These are phyloP conservation scores for Oscheius sp. DNA, from an alignment of 2,888 invertebrate genomes.

Conservation along the genomic window DNA sequence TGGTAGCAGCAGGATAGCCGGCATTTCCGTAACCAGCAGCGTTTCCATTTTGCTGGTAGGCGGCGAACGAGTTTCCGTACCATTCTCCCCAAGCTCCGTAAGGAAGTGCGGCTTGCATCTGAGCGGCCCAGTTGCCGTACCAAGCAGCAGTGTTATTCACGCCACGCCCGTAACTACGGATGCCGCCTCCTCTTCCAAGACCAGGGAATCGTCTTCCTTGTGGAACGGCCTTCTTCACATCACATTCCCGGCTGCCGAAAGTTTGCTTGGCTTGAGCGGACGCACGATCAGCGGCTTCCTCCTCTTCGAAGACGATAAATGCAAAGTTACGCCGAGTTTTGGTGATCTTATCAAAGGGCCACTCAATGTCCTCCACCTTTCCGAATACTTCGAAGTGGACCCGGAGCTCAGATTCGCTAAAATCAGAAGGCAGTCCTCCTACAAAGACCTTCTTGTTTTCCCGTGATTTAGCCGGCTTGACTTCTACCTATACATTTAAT, in stretches of 20 bases:
- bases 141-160: slow-evolving; percentile 50
- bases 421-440: slow-evolving; percentile 73
- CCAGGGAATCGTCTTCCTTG: slow-evolving; percentile 64
- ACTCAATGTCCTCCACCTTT: slow-evolving; percentile 73
- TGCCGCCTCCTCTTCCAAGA: slow-evolving; percentile 44
- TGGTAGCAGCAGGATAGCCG: slow-evolving; percentile 34
- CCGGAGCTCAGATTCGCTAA: slow-evolving; percentile 70
- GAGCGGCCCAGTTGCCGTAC: slow-evolving; percentile 47
- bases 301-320: slow-evolving; percentile 73
- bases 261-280: slow-evolving; percentile 68
- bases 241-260: slow-evolving; percentile 73
- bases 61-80: slow-evolving; percentile 51
- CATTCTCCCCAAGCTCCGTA: slow-evolving; percentile 65
- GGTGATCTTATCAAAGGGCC: slow-evolving; percentile 70
- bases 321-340: slow-evolving; percentile 73
- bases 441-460: slow-evolving; percentile 74
- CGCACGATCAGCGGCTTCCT: slow-evolving; percentile 72
- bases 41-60: slow-evolving; percentile 48
- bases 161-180: slow-evolving; percentile 53
- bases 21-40: slow-evolving; percentile 45
- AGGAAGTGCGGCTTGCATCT: slow-evolving; percentile 61
- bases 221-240: slow-evolving; percentile 73
- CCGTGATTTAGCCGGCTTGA: slow-evolving; percentile 73
- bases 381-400: slow-evolving; percentile 72
- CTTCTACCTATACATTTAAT: slow-evolving; percentile 62